phyloP scores from a whole-genome alignment of 2,797 vertebrate species.

The Enteromius mattozi region DNA sequence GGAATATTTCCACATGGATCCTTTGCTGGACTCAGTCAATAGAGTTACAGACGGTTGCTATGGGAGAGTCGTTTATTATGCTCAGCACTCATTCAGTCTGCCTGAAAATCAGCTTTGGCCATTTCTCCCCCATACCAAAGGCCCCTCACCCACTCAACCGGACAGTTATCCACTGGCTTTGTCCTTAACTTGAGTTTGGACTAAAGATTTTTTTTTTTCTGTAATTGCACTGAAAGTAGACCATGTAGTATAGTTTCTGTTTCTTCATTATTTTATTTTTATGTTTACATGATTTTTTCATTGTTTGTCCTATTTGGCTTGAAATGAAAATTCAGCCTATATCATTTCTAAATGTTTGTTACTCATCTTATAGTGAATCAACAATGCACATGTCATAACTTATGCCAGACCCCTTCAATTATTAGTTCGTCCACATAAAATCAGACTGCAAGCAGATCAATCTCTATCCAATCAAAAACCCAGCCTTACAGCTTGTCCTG shows the following conservation, averaged over 20 bases:
- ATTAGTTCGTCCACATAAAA: not conserved
- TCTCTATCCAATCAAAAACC: not conserved
- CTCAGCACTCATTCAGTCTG: constrained; percentile 31
- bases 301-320: not conserved
- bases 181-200: constrained; percentile 3
- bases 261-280: not conserved
- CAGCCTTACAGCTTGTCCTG: not conserved
- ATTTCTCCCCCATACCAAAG: constrained; percentile 23
- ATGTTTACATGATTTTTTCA: not conserved
- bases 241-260: not conserved
- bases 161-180: constrained; percentile 15
- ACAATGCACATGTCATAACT: not conserved
- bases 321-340: not conserved
- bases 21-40: constrained; percentile 16
- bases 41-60: constrained; percentile 34
- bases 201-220: constrained; percentile 9
- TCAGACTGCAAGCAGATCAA: not conserved
- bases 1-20: not conserved
- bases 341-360: not conserved
- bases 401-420: no score
- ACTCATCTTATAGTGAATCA: not conserved
- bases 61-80: constrained; percentile 44
- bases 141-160: constrained; percentile 27
- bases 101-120: constrained; percentile 31
- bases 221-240: not conserved